Evolutionary conservation across 2,888 invertebrate genomes (phyloP), one percentile per base, ranked within the genome.

Genomic region (Blastobasis lacticolella): DNA sequence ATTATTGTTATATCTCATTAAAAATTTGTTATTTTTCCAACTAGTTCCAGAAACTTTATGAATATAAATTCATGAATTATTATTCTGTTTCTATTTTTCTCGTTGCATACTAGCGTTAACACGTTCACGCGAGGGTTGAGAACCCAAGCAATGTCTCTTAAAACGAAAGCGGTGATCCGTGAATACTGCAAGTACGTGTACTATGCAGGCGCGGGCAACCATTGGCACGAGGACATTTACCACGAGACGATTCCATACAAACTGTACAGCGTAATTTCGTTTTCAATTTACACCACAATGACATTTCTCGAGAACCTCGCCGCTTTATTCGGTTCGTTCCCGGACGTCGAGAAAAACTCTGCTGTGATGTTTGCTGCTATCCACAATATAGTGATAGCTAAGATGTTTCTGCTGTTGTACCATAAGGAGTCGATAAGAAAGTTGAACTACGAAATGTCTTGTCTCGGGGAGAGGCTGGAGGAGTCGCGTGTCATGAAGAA

Each of bases 281-380:
- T 82, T 61, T 61, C 71, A 48, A 64, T 77, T 54, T 85, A 85
- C 59, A 70, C 77, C 46, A 67, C 64, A 10, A 84, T 84, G 85
- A 75, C 81, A 63, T 71, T 81, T 45, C 74, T 85, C 4, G 85
- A 86, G 60, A 84, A 83, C 57, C 53, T 83, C 9, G 84, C 85
- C 0, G 82, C 81, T n/a, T 55, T 77, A 42, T 72, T 76, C 55
- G 83, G 81, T 5, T 64, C 66, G 48, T 85, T 84, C 54, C 84
- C 83, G 38, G 71, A 76, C 58, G 78, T 82, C 42, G 85, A 85
- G 62, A 81, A 81, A 64, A 81, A 81, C 52, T 84, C 83, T n/a
- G 77, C 82, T 9, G 70, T 78, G 49, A 87, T 84, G 82, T 85
- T 85, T 56, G 67, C 80, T 5, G 82, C 81, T 9, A 80, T 84